These are phyloP conservation scores for Dendropsophus ebraccatus DNA, from an alignment of 2,113 vertebrate genomes.

Conservation along the genomic window DNA sequence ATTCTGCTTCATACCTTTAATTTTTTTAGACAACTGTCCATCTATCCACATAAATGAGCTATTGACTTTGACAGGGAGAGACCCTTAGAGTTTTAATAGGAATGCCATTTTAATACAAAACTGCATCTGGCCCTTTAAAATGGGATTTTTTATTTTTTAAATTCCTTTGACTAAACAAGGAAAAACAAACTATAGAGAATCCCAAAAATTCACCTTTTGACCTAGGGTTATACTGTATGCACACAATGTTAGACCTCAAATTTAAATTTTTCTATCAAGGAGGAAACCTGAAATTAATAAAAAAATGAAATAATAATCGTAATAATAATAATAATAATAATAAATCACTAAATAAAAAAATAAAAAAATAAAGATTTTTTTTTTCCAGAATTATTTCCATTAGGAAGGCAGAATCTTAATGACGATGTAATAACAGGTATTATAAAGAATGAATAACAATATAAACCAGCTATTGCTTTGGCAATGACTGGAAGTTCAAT, in stretches of 20 bases:
- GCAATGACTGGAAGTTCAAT: neutral
- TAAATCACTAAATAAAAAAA: too few relatives aligned
- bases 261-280: neutral
- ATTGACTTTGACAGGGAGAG: neutral
- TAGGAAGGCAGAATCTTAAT: neutral
- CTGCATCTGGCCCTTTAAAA: neutral
- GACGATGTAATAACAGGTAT: neutral
- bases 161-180: neutral
- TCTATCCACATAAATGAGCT: conserved; percentile 9
- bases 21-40: neutral
- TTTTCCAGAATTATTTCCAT: neutral
- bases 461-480: neutral
- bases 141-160: neutral
- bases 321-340: too few relatives aligned
- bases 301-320: neutral
- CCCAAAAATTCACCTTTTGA: neutral
- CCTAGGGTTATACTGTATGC: neutral
- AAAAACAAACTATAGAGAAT: neutral
- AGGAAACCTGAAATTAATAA: neutral
- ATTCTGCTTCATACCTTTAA: neutral
- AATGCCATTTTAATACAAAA: neutral
- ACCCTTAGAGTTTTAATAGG: neutral
- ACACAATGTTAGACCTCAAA: neutral
- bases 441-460: neutral
- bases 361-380: neutral